Conservation (phyloP, 1,140 invertebrate genomes). For the Agrypnia vestita region DNA sequence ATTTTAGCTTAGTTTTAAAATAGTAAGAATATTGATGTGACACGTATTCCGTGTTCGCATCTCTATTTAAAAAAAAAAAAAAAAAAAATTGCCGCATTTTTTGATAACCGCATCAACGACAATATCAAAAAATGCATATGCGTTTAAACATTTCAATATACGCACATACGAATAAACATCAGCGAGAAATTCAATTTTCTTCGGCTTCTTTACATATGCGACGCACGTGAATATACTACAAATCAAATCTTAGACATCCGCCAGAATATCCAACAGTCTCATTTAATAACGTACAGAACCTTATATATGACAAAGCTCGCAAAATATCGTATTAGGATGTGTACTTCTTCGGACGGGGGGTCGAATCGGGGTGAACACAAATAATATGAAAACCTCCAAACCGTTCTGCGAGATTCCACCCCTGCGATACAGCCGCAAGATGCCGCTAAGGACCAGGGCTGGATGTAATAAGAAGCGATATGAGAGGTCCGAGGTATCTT, state of each 20-base stretch:
- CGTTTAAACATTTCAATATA: too few relatives aligned
- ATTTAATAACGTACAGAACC: conserved; percentile 30
- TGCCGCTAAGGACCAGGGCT: conserved; percentile 40
- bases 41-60: too few relatives aligned
- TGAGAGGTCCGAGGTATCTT: conserved; percentile 55
- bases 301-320: conserved; percentile 42
- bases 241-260: conserved; percentile 19
- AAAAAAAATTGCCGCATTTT: too few relatives aligned
- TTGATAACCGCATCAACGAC: too few relatives aligned
- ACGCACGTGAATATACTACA: conserved; percentile 24
- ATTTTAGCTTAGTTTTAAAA: too few relatives aligned
- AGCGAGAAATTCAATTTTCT: background rate
- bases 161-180: too few relatives aligned
- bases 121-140: too few relatives aligned
- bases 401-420: conserved; percentile 35
- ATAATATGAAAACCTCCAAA: conserved; percentile 45
- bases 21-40: too few relatives aligned
- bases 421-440: conserved; percentile 41
- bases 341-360: background rate
- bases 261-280: conserved; percentile 14
- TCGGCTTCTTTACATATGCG: background rate
- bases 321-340: conserved; percentile 24
- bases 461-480: conserved; percentile 60
- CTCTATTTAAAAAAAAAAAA: too few relatives aligned
- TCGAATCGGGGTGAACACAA: conserved; percentile 15